Conservation (phyloP, 2,888 invertebrate species). For the Cactoblastis cactorum region DNA sequence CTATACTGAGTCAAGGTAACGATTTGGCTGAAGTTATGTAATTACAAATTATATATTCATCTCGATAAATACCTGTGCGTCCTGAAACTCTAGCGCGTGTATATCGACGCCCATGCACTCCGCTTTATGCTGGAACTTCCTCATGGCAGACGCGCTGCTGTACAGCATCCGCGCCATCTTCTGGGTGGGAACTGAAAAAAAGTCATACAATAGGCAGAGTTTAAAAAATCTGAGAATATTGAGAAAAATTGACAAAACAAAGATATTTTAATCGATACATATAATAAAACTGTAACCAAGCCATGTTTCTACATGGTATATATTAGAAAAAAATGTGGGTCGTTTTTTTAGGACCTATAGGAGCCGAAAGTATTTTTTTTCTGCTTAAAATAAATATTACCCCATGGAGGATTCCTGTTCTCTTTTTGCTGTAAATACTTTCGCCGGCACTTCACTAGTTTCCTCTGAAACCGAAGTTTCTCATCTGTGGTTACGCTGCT, state of each 20-base stretch:
- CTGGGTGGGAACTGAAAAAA: constrained; percentile 89
- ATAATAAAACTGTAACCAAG: too few relatives aligned
- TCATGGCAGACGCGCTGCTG: constrained; percentile 93
- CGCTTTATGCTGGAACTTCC: constrained; percentile 89
- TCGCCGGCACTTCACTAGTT: constrained; percentile 89
- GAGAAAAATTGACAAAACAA: too few relatives aligned
- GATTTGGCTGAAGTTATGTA: too few relatives aligned
- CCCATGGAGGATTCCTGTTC: constrained; percentile 90
- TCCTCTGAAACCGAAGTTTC: constrained; percentile 87
- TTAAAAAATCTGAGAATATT: too few relatives aligned
- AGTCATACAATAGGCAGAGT: too few relatives aligned
- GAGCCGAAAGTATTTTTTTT: too few relatives aligned
- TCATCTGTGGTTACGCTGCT: constrained; percentile 83
- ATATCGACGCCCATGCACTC: constrained; percentile 95
- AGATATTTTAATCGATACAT: too few relatives aligned
- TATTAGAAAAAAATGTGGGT: too few relatives aligned
- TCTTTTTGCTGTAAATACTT: constrained; percentile 89
- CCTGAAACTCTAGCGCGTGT: constrained; percentile 88
- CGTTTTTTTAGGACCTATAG: too few relatives aligned
- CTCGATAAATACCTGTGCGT: constrained; percentile 81
- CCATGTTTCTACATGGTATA: too few relatives aligned
- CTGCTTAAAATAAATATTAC: constrained; percentile 65
- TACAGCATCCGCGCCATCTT: constrained; percentile 95
- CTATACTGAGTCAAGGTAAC: too few relatives aligned
- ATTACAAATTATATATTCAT: too few relatives aligned